Percentiles rank a stretch among this genome's conserved stretches.
Evolutionary conservation across 2,113 vertebrate species (phyloP).

Genomic region (Meriones unguiculatus): DNA sequence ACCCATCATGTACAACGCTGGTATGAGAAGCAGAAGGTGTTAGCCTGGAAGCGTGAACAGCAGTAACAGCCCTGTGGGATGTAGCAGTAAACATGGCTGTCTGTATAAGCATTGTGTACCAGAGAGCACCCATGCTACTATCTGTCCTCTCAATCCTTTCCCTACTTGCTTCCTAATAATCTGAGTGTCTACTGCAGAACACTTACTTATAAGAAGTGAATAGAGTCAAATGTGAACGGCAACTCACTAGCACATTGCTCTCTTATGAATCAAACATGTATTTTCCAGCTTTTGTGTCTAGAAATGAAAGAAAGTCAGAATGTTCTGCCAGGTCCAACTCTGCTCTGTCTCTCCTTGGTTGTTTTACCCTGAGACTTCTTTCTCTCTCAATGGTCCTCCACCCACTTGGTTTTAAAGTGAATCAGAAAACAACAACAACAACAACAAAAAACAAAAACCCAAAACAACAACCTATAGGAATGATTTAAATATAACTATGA

Average conservation of each 20-base stretch:
- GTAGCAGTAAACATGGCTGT: background rate
- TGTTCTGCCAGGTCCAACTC: background rate
- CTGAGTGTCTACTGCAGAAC: background rate
- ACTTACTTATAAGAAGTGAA: background rate
- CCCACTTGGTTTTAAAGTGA: background rate
- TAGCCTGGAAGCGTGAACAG: background rate
- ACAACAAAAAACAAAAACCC: too few relatives aligned
- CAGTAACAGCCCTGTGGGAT: background rate
- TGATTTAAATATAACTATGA: background rate
- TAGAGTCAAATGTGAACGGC: background rate
- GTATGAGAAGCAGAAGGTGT: slow-evolving; percentile 37
- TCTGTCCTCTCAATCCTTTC: background rate
- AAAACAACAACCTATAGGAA: background rate
- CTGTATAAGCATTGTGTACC: background rate
- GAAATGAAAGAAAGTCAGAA: background rate
- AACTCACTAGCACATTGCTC: background rate
- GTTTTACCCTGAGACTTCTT: background rate
- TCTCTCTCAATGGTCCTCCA: background rate
- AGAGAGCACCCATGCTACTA: background rate
- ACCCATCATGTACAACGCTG: background rate
- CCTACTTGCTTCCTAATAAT: background rate
- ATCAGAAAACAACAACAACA: background rate
- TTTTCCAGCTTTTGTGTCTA: slow-evolving; percentile 1
- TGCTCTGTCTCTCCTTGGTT: background rate
- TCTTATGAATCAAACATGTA: background rate